Evolutionary conservation across 1,140 invertebrate species (phyloP), one percentile per base, ranked within the genome.

Genomic region (Lordiphosa clarofinis): DNA sequence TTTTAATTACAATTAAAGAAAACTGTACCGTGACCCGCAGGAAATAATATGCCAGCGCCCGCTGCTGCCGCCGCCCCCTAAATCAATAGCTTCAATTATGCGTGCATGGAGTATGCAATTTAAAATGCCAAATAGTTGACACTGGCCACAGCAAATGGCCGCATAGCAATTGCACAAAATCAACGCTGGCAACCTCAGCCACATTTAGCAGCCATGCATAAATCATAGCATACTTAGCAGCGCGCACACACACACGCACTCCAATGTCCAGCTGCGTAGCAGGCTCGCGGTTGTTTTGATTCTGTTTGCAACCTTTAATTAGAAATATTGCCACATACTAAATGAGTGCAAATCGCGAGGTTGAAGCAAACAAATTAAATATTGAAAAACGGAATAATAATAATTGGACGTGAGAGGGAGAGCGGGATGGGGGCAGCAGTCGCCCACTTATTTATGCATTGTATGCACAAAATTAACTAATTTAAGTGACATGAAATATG

Each of bases 271-370:
- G 75, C 52, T 65, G 71, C 35, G 65, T 48, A 59, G 58, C 55
- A 28, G 61, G 54, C 66, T 50, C 61, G 76, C 76, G 76, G 76
- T 82, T 75, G 75, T 82, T 81, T 81, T 82, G 76, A 82, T 82
- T 82, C 72, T 81, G 75, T 81, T 81, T 81, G 62, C 67, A 75
- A 82, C 75, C 76, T 75, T 81, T 82, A 81, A 82, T 81, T 81
- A 81, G 76, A 81, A 82, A 81, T 81, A 72, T 75, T 82, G 76
- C 76, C 76, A 76, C 76, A 81, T 68, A 63, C 62, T 72, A 81
- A 81, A 81, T 81, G 76, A 82, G 76, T 65, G 28, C 52, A 19
- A 48, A 31, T 12, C 38, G 46, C 37, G 35, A 33, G 37, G 12
- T 36, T 42, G 50, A 24, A 40, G 12, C 43, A 60, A 69, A 75